These are phyloP conservation scores for Cheirogaleus major DNA, from an alignment of 2,797 vertebrate species.

Conservation along the genomic window DNA sequence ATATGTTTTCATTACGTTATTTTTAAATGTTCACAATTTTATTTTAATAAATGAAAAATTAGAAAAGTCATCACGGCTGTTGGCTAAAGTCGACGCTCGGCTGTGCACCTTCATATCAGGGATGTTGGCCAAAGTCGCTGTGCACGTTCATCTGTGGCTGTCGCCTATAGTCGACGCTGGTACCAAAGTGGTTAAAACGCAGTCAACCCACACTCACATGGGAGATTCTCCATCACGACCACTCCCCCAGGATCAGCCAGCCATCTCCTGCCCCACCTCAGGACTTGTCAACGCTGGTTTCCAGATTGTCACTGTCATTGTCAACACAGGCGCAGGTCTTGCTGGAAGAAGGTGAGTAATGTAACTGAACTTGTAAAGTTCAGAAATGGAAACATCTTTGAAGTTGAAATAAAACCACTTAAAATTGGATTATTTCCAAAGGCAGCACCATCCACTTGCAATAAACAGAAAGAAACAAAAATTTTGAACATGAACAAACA, in stretches of 20 bases:
- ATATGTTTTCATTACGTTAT: too few relatives aligned
- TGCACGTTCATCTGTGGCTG: too few relatives aligned
- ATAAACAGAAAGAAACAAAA: neutral
- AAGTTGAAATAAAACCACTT: neutral
- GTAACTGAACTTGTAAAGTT: neutral
- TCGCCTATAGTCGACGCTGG: too few relatives aligned
- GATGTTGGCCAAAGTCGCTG: too few relatives aligned
- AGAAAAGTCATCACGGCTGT: too few relatives aligned
- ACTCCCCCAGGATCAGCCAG: rapidly evolving
- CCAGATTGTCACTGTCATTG: too few relatives aligned
- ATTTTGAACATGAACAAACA: neutral
- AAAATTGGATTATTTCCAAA: neutral
- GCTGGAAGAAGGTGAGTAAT: neutral
- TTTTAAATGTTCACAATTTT: too few relatives aligned
- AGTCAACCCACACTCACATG: neutral
- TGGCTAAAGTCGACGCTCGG: too few relatives aligned
- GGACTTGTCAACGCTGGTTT: neutral
- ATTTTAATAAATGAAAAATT: too few relatives aligned
- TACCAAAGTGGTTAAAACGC: neutral
- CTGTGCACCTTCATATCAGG: too few relatives aligned
- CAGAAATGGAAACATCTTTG: neutral
- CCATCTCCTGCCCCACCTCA: neutral
- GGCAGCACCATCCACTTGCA: neutral
- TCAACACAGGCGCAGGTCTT: neutral
- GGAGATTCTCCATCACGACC: neutral